Conservation (phyloP, 2,797 vertebrate species). For the Arctocebus calabarensis region DNA sequence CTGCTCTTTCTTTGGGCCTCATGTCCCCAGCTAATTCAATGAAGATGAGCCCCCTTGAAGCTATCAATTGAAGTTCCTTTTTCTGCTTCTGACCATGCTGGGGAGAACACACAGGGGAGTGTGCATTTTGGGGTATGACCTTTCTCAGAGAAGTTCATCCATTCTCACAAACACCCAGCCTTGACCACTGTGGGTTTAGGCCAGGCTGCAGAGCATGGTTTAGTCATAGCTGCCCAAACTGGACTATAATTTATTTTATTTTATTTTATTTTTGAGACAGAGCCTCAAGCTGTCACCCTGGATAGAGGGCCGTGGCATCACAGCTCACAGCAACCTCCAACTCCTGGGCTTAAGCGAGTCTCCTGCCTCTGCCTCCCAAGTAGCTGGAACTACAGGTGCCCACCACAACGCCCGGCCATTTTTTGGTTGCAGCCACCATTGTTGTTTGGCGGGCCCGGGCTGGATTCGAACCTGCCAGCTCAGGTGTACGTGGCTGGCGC, state of each 20-base stretch:
- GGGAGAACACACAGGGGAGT: not conserved
- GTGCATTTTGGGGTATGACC: not conserved
- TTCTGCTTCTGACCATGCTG: not conserved
- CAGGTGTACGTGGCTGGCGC: too few relatives aligned
- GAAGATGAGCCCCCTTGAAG: not conserved
- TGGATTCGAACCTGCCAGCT: too few relatives aligned
- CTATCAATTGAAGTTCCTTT: not conserved
- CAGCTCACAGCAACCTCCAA: too few relatives aligned
- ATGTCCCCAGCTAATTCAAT: not conserved
- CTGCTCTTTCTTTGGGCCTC: not conserved
- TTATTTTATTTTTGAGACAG: too few relatives aligned
- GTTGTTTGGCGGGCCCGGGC: too few relatives aligned
- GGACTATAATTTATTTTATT: not conserved
- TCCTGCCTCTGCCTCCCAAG: too few relatives aligned
- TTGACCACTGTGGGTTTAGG: not conserved
- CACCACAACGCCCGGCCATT: too few relatives aligned
- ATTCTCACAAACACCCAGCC: not conserved
- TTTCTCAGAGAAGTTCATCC: slow-evolving; percentile 37
- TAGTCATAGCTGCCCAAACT: not conserved
- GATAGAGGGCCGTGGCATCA: too few relatives aligned
- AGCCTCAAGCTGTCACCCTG: too few relatives aligned
- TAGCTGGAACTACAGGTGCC: too few relatives aligned
- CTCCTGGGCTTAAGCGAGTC: too few relatives aligned
- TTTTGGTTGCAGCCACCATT: too few relatives aligned
- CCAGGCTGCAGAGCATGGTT: not conserved